Percentiles rank a stretch among this genome's conserved stretches.
phyloP scores from a whole-genome alignment of 2,797 vertebrate genomes.

The Anguilla marmorata region DNA sequence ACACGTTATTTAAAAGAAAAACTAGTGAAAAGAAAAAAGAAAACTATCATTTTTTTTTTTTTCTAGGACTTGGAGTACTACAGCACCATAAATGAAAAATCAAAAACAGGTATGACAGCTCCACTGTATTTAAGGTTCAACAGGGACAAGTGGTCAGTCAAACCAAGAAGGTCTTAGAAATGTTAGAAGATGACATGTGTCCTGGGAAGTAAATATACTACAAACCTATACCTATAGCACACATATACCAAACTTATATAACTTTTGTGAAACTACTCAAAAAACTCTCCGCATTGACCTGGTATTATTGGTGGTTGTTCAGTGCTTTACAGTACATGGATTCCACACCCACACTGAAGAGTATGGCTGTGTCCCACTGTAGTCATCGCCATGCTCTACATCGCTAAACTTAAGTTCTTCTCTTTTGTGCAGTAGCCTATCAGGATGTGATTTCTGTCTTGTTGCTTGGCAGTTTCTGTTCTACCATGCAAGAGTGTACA shows the following conservation, averaged over 20 bases:
- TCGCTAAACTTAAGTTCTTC: too few relatives aligned
- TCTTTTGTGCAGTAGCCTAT: too few relatives aligned
- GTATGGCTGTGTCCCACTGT: neutral
- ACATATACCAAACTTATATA: neutral
- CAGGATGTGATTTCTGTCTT: neutral
- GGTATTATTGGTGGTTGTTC: too few relatives aligned
- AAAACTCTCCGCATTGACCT: too few relatives aligned
- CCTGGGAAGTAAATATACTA: neutral
- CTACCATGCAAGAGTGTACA: neutral
- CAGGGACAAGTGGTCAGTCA: neutral
- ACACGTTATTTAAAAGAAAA: too few relatives aligned
- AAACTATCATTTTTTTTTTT: conserved; percentile 18
- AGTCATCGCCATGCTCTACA: neutral
- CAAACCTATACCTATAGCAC: neutral
- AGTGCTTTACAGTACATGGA: too few relatives aligned
- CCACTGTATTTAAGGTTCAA: neutral
- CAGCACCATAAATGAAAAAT: conserved; percentile 59
- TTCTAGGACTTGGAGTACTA: conserved; percentile 71
- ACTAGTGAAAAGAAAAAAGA: neutral
- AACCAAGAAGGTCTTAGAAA: neutral
- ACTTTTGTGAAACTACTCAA: neutral
- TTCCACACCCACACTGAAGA: neutral
- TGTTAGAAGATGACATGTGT: neutral
- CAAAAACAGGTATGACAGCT: conserved; percentile 58
- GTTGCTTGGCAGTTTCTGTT: neutral